Percentiles rank a stretch among this genome's conserved stretches.
Conservation (phyloP, 2,113 vertebrate genomes). For the Ptilonorhynchus violaceus region DNA sequence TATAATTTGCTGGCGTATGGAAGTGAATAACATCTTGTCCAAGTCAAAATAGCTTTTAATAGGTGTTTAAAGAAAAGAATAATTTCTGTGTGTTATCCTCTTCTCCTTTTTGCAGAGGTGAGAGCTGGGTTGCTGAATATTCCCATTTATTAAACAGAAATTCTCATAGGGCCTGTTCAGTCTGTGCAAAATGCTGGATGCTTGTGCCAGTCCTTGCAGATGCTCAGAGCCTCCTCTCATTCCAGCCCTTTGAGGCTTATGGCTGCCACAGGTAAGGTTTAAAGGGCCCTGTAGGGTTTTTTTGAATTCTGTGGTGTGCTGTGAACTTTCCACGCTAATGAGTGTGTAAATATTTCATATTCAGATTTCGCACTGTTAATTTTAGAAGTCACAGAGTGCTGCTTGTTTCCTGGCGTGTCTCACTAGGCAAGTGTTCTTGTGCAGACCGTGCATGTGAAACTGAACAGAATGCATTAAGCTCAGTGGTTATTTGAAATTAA, state of each 20-base stretch:
- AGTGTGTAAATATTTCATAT: background rate
- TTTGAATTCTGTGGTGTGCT: background rate
- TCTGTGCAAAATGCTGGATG: background rate
- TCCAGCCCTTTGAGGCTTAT: background rate
- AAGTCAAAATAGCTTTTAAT: background rate
- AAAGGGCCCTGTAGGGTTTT: background rate
- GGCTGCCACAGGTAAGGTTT: background rate
- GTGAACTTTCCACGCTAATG: background rate
- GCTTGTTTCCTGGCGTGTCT: background rate
- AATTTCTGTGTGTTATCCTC: background rate
- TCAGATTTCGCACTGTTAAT: background rate
- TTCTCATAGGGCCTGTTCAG: background rate
- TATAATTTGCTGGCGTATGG: background rate
- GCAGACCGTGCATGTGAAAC: fast-evolving
- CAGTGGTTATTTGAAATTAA: background rate
- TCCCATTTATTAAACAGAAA: background rate
- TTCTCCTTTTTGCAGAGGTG: background rate
- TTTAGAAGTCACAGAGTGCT: background rate
- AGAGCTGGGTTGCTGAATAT: background rate
- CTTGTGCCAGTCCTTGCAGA: background rate
- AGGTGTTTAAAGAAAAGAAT: fast-evolving
- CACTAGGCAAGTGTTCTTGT: background rate
- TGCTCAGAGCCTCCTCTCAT: background rate
- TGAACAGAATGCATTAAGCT: fast-evolving
- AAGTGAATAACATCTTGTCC: background rate